phyloP scores from a whole-genome alignment of 1,140 invertebrate genomes.

The Arion vulgaris region DNA sequence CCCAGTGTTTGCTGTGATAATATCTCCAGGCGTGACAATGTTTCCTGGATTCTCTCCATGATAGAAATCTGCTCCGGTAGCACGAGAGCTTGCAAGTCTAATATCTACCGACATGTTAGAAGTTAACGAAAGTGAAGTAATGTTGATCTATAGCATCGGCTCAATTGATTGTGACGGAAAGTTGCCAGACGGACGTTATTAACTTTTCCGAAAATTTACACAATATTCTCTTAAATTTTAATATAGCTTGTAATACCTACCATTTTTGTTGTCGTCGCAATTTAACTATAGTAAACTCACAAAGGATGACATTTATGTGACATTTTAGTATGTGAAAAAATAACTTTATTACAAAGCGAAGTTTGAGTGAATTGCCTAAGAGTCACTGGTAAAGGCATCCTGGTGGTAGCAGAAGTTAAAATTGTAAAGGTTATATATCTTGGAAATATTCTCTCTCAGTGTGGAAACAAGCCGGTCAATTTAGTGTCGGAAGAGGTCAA shows the following conservation, averaged over 20 bases:
- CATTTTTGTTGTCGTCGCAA: too few species aligned
- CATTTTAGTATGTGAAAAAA: too few species aligned
- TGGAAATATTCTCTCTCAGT: too few species aligned
- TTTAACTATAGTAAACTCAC: too few species aligned
- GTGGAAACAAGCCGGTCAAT: too few species aligned
- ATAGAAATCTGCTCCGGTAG: conserved; percentile 41
- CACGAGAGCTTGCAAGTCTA: conserved; percentile 53
- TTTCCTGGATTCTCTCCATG: conserved; percentile 54
- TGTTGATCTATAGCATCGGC: not conserved
- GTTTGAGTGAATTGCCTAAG: not conserved
- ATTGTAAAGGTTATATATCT: too few species aligned
- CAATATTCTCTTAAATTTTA: not conserved
- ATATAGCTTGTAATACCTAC: too few species aligned
- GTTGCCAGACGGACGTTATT: not conserved
- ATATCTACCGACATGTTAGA: conserved; percentile 59
- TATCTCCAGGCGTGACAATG: conserved; percentile 87
- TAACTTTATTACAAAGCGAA: too few species aligned
- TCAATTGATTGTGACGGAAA: not conserved
- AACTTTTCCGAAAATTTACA: not conserved
- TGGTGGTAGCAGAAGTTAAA: too few species aligned
- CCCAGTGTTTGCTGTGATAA: conserved; percentile 85
- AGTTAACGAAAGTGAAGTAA: not conserved
- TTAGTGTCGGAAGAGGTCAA: too few species aligned
- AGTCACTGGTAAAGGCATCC: not conserved
- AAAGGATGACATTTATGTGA: too few species aligned